A percentile compares a stretch with the other conserved stretches of the same genome.
phyloP scores from a whole-genome alignment of 2,888 invertebrate species.

The Serrognathus titanus region DNA sequence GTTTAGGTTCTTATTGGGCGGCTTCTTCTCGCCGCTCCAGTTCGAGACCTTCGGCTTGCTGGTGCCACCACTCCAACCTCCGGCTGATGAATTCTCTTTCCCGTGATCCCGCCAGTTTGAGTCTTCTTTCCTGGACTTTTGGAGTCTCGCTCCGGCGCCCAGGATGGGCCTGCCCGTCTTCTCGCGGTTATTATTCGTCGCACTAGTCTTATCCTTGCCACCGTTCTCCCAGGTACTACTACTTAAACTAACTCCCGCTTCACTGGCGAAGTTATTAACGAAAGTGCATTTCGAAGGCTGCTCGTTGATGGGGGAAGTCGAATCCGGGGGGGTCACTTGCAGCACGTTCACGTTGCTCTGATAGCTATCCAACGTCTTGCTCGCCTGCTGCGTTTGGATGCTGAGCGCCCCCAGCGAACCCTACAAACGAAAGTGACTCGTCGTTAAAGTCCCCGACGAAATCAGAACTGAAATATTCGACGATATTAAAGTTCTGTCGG shows the following conservation, averaged over 20 bases:
- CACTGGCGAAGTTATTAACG: neutral
- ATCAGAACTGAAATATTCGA: too few relatives aligned
- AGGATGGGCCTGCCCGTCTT: conserved; percentile 42
- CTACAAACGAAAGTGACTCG: conserved; percentile 17
- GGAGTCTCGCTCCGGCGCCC: conserved; percentile 40
- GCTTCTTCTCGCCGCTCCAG: conserved; percentile 22
- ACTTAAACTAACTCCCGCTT: conserved; percentile 10
- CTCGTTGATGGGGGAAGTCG: conserved; percentile 23
- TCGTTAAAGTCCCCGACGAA: too few relatives aligned
- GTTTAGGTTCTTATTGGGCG: conserved; percentile 23
- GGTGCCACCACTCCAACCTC: conserved; percentile 23
- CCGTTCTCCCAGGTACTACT: conserved; percentile 13
- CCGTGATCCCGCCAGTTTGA: conserved; percentile 28
- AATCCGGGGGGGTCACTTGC: conserved; percentile 34
- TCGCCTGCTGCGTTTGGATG: conserved; percentile 39
- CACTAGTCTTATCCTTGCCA: conserved; percentile 10
- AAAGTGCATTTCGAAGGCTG: conserved; percentile 4
- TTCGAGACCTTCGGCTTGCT: conserved; percentile 19
- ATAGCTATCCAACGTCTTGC: conserved; percentile 38
- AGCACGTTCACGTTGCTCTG: conserved; percentile 44
- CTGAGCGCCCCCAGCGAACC: conserved; percentile 35
- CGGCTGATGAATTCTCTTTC: conserved; percentile 23
- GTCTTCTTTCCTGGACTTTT: conserved; percentile 29
- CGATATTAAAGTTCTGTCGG: too few relatives aligned
- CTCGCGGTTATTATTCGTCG: conserved; percentile 18